Percentiles rank a stretch among this genome's conserved stretches.
phyloP scores from a whole-genome alignment of 2,113 vertebrate species.

The Sapayoa aenigma region DNA sequence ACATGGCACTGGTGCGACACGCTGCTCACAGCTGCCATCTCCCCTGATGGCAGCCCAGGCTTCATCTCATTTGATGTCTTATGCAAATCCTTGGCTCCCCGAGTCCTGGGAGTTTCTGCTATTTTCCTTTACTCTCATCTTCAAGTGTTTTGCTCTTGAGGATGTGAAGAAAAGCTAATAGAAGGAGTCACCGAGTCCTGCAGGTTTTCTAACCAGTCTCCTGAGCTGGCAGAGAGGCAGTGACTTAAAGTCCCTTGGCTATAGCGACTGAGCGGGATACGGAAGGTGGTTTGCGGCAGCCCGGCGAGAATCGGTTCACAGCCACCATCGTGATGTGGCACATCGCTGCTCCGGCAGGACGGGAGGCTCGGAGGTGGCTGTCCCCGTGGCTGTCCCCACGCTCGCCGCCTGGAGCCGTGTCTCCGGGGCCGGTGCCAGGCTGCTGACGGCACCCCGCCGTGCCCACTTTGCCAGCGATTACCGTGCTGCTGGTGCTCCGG shows the following conservation, averaged over 20 bases:
- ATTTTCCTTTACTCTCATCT: conserved; percentile 42
- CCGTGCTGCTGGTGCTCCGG: not conserved
- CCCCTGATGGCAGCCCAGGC: conserved; percentile 1
- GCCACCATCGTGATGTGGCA: fast-evolving
- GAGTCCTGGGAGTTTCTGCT: conserved; percentile 51
- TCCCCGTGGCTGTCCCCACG: not conserved
- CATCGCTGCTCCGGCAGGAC: fast-evolving
- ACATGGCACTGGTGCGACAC: not conserved
- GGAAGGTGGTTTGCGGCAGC: not conserved
- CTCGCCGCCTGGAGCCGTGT: not conserved
- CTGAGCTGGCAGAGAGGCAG: not conserved
- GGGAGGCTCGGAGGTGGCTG: not conserved
- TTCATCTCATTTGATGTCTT: conserved; percentile 58
- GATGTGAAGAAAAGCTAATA: conserved; percentile 36
- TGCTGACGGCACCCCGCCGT: not conserved
- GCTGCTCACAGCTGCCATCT: not conserved
- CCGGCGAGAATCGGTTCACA: fast-evolving
- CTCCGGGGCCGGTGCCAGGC: not conserved
- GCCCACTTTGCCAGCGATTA: not conserved
- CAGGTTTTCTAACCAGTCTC: not conserved
- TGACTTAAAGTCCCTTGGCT: not conserved
- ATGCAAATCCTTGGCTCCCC: conserved; percentile 41
- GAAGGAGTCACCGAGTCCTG: not conserved
- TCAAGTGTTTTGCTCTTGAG: conserved; percentile 16
- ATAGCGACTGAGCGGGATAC: fast-evolving